These are phyloP conservation scores for Thoracochromis brauschi DNA, from an alignment of 2,113 vertebrate species.

Conservation along the genomic window DNA sequence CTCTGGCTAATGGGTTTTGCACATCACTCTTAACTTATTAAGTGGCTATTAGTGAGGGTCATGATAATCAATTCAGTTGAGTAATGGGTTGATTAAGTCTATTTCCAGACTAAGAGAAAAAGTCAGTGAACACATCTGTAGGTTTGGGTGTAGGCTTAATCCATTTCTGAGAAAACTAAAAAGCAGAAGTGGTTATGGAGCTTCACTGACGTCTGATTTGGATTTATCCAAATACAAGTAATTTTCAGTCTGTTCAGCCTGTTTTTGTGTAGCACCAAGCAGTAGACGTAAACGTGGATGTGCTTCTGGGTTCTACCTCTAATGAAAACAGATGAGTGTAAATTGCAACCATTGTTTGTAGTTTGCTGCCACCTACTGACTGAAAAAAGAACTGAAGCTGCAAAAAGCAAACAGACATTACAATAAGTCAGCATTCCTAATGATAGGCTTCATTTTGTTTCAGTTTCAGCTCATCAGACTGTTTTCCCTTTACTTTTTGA, in stretches of 20 bases:
- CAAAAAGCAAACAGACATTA: not conserved
- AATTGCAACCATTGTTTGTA: not conserved
- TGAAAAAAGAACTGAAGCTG: not conserved
- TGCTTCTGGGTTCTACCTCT: not conserved
- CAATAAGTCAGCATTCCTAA: not conserved
- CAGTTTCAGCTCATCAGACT: not conserved
- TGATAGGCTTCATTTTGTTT: not conserved
- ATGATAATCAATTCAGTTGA: too few species aligned
- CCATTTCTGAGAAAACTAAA: too few species aligned
- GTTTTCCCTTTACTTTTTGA: not conserved
- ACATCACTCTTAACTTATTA: too few species aligned
- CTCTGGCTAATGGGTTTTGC: too few species aligned
- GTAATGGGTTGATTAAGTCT: too few species aligned
- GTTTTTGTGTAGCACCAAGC: not conserved
- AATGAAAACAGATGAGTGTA: not conserved
- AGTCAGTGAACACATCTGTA: too few species aligned
- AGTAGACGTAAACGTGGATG: not conserved
- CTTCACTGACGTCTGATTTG: too few species aligned
- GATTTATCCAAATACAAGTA: too few species aligned
- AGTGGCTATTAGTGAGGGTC: too few species aligned
- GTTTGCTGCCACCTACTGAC: constrained; percentile 6
- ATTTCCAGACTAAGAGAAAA: too few species aligned
- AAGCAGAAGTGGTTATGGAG: too few species aligned
- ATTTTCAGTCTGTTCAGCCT: too few species aligned
- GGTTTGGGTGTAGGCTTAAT: not conserved